Evolutionary conservation across 1,140 invertebrate genomes (phyloP).

Genomic region (Propsilocerus akamusi): DNA sequence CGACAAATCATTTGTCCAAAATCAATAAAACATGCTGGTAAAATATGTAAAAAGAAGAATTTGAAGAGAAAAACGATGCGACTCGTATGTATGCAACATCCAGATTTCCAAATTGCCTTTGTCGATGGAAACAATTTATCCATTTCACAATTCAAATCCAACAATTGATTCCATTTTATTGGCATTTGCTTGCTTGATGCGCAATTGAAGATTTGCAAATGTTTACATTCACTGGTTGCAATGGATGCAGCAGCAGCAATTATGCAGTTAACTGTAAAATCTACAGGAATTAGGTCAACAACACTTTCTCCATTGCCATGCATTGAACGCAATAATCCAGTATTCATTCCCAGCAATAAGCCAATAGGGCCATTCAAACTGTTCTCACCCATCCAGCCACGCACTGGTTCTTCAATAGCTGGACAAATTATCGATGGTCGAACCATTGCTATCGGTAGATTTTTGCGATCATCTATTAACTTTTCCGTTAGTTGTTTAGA

Average conservation of each 20-base stretch:
- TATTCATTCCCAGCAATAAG: constrained; percentile 37
- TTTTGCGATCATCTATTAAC: neutral
- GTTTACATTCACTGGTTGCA: constrained; percentile 17
- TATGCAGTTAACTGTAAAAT: constrained; percentile 41
- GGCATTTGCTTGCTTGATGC: constrained; percentile 23
- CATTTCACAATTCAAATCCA: constrained; percentile 19
- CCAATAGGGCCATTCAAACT: constrained; percentile 9
- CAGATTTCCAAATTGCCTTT: constrained; percentile 40
- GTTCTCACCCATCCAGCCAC: neutral
- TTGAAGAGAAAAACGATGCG: constrained; percentile 31
- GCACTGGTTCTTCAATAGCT: neutral
- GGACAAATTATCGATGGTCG: neutral
- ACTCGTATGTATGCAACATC: constrained; percentile 33
- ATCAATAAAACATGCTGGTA: constrained; percentile 46
- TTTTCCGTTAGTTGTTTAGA: neutral
- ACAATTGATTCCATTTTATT: constrained; percentile 41
- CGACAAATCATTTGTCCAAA: constrained; percentile 29
- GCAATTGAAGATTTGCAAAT: constrained; percentile 22
- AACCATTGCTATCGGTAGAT: neutral
- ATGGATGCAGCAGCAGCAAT: constrained; percentile 40
- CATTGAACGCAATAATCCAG: constrained; percentile 48
- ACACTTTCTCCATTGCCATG: constrained; percentile 20
- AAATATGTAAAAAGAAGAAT: constrained; percentile 36
- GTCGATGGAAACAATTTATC: constrained; percentile 17
- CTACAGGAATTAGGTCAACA: constrained; percentile 44